phyloP scores from a whole-genome alignment of 2,113 vertebrate species.

The Sylvietta virens region DNA sequence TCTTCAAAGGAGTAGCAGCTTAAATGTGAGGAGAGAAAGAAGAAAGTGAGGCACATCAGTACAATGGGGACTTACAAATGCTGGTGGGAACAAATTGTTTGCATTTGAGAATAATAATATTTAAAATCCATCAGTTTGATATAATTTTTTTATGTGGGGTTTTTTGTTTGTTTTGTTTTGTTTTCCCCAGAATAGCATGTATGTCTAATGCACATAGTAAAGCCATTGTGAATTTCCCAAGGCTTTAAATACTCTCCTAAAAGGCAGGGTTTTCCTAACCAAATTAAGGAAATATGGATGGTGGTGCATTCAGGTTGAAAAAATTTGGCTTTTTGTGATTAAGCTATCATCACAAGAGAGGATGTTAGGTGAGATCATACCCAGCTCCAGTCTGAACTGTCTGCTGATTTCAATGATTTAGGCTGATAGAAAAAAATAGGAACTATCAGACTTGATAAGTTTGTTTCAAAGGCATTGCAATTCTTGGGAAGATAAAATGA shows the following conservation, averaged over 20 bases:
- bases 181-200: fast-evolving
- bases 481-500: background rate
- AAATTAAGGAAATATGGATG: background rate
- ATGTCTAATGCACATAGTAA: background rate
- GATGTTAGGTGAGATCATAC: background rate
- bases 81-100: background rate
- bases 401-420: background rate
- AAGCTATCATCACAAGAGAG: background rate
- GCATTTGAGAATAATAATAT: background rate
- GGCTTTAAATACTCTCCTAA: background rate
- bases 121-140: background rate
- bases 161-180: background rate
- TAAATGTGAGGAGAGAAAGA: background rate
- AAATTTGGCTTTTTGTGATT: background rate
- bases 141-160: background rate
- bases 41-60: background rate
- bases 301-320: background rate
- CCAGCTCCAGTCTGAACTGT: background rate
- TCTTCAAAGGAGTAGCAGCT: background rate
- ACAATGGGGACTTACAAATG: background rate
- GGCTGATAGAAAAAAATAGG: background rate
- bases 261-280: background rate
- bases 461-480: background rate
- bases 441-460: background rate
- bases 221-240: background rate